Evolutionary conservation across 1,140 invertebrate species (phyloP).

Genomic region (Proctacanthus coquilletti): DNA sequence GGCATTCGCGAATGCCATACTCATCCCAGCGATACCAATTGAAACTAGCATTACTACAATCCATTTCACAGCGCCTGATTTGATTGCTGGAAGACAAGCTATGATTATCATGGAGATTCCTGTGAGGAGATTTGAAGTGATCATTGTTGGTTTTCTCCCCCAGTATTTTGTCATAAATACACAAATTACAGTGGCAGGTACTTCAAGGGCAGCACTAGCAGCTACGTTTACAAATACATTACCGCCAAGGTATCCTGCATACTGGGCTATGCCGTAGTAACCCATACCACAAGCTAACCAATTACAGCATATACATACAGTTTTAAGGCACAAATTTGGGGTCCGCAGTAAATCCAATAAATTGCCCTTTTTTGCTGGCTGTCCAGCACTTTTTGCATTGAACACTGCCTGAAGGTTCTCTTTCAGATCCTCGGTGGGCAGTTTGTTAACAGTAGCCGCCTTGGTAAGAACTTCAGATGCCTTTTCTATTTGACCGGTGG

Average conservation of each 20-base stretch:
- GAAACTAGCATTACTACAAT: too few species aligned
- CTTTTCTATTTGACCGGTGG: conserved; percentile 47
- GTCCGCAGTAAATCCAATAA: conserved; percentile 54
- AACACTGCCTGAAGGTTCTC: conserved; percentile 30
- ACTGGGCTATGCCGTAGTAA: conserved; percentile 60
- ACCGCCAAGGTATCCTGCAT: conserved; percentile 51
- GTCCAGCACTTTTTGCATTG: conserved; percentile 17
- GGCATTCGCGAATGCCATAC: conserved; percentile 37
- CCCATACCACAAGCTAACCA: conserved; percentile 60
- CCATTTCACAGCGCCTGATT: too few species aligned
- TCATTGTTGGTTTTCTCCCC: conserved; percentile 46
- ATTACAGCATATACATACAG: conserved; percentile 50
- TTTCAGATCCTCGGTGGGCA: conserved; percentile 35
- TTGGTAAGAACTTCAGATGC: conserved; percentile 49
- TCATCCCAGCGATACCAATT: conserved; percentile 27
- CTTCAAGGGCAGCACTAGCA: conserved; percentile 46
- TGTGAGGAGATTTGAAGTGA: conserved; percentile 43
- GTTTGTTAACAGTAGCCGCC: conserved; percentile 44
- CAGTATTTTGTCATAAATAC: conserved; percentile 45
- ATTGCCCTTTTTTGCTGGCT: conserved; percentile 34
- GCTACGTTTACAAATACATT: conserved; percentile 60
- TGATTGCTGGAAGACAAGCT: conserved; percentile 31
- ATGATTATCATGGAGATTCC: conserved; percentile 46
- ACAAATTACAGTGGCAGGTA: conserved; percentile 51
- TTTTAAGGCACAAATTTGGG: conserved; percentile 54